These are phyloP conservation scores for Dasyornis broadbenti DNA, from an alignment of 2,113 vertebrate species.

Conservation along the genomic window DNA sequence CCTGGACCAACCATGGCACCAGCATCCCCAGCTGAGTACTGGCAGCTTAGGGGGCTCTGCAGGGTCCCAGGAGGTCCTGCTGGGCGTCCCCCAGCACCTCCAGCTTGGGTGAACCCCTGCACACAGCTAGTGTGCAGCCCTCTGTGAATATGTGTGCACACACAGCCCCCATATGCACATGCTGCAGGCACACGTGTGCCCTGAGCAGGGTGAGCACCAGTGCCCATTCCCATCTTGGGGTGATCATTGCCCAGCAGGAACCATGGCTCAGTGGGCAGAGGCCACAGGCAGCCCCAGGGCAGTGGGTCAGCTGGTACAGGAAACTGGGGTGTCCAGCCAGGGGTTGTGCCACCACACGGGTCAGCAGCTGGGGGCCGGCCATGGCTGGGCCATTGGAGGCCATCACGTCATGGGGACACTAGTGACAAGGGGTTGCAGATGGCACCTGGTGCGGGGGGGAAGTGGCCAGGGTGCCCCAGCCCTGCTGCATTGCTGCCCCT, in stretches of 20 bases:
- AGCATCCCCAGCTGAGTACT: neutral
- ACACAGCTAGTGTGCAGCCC: accelerated
- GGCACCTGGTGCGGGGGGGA: accelerated
- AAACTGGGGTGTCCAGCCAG: neutral
- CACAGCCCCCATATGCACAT: neutral
- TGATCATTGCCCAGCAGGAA: neutral
- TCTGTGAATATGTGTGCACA: neutral
- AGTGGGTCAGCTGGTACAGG: accelerated
- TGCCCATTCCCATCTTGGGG: accelerated
- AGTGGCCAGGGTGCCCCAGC: neutral
- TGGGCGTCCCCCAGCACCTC: neutral
- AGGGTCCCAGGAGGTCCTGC: neutral
- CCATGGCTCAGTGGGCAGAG: neutral
- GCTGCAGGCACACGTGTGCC: neutral
- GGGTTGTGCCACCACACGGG: accelerated
- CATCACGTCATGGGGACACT: accelerated
- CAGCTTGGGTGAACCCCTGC: neutral
- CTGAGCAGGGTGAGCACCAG: accelerated
- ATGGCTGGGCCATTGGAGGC: accelerated
- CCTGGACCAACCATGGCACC: neutral
- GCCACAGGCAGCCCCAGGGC: neutral
- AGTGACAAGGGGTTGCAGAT: neutral
- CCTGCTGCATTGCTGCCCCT: neutral
- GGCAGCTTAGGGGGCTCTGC: neutral
- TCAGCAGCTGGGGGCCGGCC: accelerated